These are phyloP conservation scores for Drosophila emarginata DNA, from an alignment of 2,888 invertebrate species.

Conservation along the genomic window DNA sequence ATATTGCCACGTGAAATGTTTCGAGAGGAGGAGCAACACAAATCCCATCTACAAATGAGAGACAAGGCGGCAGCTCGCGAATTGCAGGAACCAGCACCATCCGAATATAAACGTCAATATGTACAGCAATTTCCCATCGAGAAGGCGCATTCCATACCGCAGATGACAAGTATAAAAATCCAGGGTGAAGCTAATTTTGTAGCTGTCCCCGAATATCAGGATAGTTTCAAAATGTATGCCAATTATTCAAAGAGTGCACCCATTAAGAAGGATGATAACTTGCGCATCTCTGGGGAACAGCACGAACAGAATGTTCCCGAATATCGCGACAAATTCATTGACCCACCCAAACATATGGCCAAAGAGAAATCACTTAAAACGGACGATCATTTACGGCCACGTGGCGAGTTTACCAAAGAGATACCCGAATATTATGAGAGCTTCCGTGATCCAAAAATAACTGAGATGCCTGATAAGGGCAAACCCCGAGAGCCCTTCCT, in stretches of 20 bases:
- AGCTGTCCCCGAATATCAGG: constrained; percentile 81
- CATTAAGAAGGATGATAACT: constrained; percentile 81
- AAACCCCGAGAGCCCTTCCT: constrained; percentile 81
- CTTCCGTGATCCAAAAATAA: constrained; percentile 81
- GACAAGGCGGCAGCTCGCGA: constrained; percentile 59
- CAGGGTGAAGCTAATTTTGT: constrained; percentile 75
- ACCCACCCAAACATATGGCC: constrained; percentile 68
- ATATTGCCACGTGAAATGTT: constrained; percentile 79
- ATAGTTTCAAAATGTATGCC: constrained; percentile 81
- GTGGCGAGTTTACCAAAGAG: constrained; percentile 79
- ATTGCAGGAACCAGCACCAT: constrained; percentile 67
- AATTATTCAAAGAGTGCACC: constrained; percentile 81
- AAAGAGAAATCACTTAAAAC: constrained; percentile 75
- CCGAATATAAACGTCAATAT: constrained; percentile 81
- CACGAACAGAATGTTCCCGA: constrained; percentile 63
- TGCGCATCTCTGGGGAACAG: constrained; percentile 69
- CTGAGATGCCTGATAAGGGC: constrained; percentile 80
- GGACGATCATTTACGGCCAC: constrained; percentile 77
- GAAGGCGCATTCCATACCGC: constrained; percentile 82
- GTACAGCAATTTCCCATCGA: constrained; percentile 79
- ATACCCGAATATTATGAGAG: constrained; percentile 82
- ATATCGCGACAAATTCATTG: constrained; percentile 80
- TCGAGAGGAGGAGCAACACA: constrained; percentile 67
- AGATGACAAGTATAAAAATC: constrained; percentile 80
- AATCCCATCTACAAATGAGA: constrained; percentile 72